phyloP scores from a whole-genome alignment of 2,113 vertebrate species.

The Lanius ludovicianus region DNA sequence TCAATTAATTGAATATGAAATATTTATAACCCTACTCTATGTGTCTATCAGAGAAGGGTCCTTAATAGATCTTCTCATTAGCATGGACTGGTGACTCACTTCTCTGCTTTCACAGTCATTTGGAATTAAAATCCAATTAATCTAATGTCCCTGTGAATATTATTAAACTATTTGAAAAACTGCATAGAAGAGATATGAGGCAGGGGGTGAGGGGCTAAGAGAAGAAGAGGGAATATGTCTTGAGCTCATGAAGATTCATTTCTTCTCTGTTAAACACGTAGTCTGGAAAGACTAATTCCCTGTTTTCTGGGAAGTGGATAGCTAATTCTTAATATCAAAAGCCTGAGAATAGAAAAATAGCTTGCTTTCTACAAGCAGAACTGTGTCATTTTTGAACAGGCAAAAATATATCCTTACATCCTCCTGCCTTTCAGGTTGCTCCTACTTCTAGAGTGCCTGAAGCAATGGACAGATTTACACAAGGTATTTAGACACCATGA shows the following conservation, averaged over 20 bases:
- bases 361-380: background rate
- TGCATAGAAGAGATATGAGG: conserved; percentile 74
- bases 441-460: background rate
- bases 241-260: conserved; percentile 56
- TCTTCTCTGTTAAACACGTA: conserved; percentile 52
- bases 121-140: conserved; percentile 88
- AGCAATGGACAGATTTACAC: background rate
- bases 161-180: conserved; percentile 83
- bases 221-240: conserved; percentile 60
- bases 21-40: conserved; percentile 85
- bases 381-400: background rate
- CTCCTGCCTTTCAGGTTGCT: background rate
- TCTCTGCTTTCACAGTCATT: conserved; percentile 86
- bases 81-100: conserved; percentile 90
- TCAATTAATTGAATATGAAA: conserved; percentile 88
- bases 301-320: conserved; percentile 33
- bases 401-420: background rate
- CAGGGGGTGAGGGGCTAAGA: conserved; percentile 53
- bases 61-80: conserved; percentile 93
- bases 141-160: conserved; percentile 82
- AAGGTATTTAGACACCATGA: background rate
- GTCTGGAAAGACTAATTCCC: conserved; percentile 26
- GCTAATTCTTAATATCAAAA: conserved; percentile 30
- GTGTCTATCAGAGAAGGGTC: conserved; percentile 85
- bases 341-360: conserved; percentile 4